These are phyloP conservation scores for Chaetops frenatus DNA, from an alignment of 2,113 vertebrate species.

Conservation along the genomic window DNA sequence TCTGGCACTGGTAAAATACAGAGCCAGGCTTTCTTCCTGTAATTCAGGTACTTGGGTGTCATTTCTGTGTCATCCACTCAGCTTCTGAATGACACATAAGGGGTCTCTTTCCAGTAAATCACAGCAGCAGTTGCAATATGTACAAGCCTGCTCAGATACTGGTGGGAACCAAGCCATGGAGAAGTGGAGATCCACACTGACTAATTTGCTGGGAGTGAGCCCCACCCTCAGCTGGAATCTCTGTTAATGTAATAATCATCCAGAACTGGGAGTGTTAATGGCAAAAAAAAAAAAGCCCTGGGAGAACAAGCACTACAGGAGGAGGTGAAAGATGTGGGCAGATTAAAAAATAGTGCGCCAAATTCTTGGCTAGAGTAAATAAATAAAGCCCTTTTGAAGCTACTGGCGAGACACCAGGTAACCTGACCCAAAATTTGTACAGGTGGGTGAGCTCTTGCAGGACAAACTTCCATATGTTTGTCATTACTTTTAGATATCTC, in stretches of 20 bases:
- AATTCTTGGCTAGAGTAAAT: slow-evolving; percentile 59
- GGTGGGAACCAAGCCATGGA: slow-evolving; percentile 41
- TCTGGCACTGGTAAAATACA: background rate
- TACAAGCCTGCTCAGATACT: slow-evolving; percentile 36
- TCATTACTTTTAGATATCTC: slow-evolving; percentile 6
- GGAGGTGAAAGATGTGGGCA: slow-evolving; percentile 62
- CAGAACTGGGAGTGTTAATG: slow-evolving; percentile 57
- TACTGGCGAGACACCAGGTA: slow-evolving; percentile 53
- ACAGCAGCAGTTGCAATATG: background rate
- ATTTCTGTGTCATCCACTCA: background rate
- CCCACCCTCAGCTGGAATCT: slow-evolving; percentile 57
- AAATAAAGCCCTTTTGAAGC: slow-evolving; percentile 61
- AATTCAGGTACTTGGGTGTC: background rate
- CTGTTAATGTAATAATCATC: slow-evolving; percentile 58
- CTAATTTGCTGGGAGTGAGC: slow-evolving; percentile 55
- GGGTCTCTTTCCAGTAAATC: slow-evolving; percentile 24
- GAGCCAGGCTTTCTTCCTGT: background rate
- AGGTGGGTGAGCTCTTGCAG: slow-evolving; percentile 39
- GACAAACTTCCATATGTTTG: slow-evolving; percentile 44
- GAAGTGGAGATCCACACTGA: slow-evolving; percentile 31
- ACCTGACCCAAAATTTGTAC: slow-evolving; percentile 62
- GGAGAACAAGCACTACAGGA: slow-evolving; percentile 36
- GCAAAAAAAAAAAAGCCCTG: slow-evolving; percentile 43
- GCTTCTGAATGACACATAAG: background rate
- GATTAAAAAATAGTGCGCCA: slow-evolving; percentile 48